Evolutionary conservation across 2,113 vertebrate genomes (phyloP), one percentile per base, ranked within the genome.

Genomic region (Pantherophis guttatus): DNA sequence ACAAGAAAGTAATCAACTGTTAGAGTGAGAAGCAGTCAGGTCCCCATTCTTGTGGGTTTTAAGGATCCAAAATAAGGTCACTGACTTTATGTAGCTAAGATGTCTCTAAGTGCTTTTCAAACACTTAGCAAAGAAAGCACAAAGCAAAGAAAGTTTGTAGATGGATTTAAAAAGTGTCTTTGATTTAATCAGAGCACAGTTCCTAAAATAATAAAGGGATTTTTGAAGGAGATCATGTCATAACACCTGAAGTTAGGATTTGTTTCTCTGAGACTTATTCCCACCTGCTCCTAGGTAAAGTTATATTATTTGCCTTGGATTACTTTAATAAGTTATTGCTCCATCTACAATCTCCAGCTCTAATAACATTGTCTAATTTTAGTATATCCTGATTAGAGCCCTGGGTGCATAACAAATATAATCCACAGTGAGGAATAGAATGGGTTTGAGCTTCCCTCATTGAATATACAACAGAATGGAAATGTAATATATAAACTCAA

Each of bases 401-500:
- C n/a, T 87, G 33, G 39, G 57, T 86, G 15, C 24, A 87, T 65
- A 87, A 87, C 54, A 87, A 39, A 57, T 75, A 44, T 24, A 55
- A 87, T 87, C 59, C 23, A 44, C 6, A 87, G 87, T 48, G 62
- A 85, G 53, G n/a, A 70, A 93, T 13, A 90, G 8, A 91, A 9
- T 59, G 4, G 9, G 2, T 87, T 87, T 91, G 33, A 29, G 33
- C 57, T 93, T 90, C 48, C n/a, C 10, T 62, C 5, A 44, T 59
- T 44, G 24, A 89, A 70, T 91, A 91, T 91, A 87, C 23, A 85
- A 58, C n/a, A 91, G 21, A 11, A 52, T 90, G 1, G 0, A 90
- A 94, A 52, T 90, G 4, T 0, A 90, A 95, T 19, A 19, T 53
- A 65, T 19, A 23, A 91, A 87, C 33, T 75, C 19, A 95, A 87